A percentile compares a stretch with the other conserved stretches of the same genome.
These are phyloP conservation scores for Lates calcarifer DNA, from an alignment of 2,113 vertebrate genomes.

Conservation along the genomic window DNA sequence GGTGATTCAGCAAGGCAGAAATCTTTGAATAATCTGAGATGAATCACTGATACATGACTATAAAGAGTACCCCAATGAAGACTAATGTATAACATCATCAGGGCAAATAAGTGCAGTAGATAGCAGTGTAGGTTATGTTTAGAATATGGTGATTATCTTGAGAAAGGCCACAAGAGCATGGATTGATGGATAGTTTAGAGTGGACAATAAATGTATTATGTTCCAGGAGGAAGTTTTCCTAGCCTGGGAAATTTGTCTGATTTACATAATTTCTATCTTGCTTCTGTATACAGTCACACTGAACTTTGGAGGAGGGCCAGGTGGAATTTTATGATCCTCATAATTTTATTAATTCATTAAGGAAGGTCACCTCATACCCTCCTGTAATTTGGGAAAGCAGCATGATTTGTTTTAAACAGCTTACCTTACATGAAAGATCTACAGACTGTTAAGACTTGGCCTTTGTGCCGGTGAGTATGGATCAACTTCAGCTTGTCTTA, in stretches of 20 bases:
- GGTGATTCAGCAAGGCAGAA: background rate
- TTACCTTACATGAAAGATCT: constrained; percentile 28
- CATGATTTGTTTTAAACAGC: constrained; percentile 32
- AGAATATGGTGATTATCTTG: background rate
- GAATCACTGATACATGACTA: background rate
- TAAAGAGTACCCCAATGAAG: background rate
- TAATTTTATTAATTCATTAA: constrained; percentile 46
- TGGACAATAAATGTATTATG: background rate
- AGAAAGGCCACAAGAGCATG: background rate
- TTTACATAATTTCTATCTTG: background rate
- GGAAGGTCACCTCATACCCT: constrained; percentile 5
- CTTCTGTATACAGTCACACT: constrained; percentile 21
- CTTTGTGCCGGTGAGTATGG: constrained; percentile 17
- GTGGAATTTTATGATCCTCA: constrained; percentile 41
- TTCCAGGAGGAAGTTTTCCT: background rate
- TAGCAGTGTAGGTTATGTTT: background rate
- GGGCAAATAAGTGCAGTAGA: background rate
- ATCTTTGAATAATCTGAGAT: background rate
- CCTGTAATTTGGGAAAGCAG: constrained; percentile 15
- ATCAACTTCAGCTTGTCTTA: constrained; percentile 29
- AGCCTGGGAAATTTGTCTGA: background rate
- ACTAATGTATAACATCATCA: too few species aligned
- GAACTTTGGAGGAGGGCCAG: constrained; percentile 34
- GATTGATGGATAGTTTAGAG: constrained; percentile 2
- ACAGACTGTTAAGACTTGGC: constrained; percentile 31